Percentiles rank a stretch among this genome's conserved stretches.
Evolutionary conservation across 2,113 vertebrate species (phyloP).

Genomic region (Picathartes gymnocephalus): DNA sequence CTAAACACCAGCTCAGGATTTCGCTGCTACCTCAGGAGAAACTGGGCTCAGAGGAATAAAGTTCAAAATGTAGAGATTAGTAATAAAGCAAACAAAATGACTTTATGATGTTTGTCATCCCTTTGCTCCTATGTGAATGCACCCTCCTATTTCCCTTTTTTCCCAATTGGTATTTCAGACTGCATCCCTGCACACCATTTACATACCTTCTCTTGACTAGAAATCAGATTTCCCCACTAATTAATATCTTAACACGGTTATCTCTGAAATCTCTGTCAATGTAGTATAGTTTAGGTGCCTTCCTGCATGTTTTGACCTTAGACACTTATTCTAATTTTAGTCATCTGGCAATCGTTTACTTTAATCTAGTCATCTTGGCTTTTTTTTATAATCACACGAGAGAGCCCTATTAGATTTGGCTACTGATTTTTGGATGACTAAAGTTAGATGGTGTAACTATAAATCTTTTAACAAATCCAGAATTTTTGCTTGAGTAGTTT

Average conservation of each 20-base stretch:
- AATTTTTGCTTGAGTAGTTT: background rate
- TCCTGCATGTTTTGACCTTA: background rate
- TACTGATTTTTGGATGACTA: background rate
- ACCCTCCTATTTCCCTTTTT: background rate
- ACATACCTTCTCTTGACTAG: background rate
- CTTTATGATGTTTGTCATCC: background rate
- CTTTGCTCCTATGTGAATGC: constrained; percentile 30
- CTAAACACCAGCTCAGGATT: background rate
- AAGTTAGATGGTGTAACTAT: background rate
- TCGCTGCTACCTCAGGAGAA: background rate
- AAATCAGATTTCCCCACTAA: background rate
- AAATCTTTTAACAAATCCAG: background rate
- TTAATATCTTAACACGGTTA: background rate
- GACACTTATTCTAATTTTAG: background rate
- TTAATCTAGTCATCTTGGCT: background rate
- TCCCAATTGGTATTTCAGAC: background rate
- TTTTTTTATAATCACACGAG: background rate
- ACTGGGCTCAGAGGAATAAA: constrained; percentile 1
- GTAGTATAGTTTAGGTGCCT: background rate
- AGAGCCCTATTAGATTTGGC: background rate
- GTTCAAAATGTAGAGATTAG: background rate
- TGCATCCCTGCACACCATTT: constrained; percentile 10
- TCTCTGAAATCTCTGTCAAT: background rate
- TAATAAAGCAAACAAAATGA: background rate
- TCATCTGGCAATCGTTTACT: background rate